Evolutionary conservation across 2,113 vertebrate genomes (phyloP).

Genomic region (Strix uralensis): DNA sequence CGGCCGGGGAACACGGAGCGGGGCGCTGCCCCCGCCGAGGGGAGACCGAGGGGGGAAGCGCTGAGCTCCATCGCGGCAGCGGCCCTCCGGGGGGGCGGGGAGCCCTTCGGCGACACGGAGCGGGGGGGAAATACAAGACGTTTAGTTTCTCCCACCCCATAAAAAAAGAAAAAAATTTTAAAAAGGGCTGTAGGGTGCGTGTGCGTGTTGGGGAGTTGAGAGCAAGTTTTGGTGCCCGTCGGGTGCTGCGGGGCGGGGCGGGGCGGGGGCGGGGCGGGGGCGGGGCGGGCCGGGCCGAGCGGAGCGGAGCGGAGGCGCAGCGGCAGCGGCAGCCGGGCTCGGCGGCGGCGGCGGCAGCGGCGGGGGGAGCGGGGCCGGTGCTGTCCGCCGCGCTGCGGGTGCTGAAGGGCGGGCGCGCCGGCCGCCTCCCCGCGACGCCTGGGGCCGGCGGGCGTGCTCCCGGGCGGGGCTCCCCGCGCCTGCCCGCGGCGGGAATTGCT

Average conservation of each 20-base stretch:
- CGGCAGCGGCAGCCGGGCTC: constrained; percentile 30
- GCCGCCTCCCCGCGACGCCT: constrained; percentile 14
- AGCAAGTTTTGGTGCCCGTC: background rate
- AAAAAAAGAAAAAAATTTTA: background rate
- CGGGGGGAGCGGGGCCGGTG: constrained; percentile 27
- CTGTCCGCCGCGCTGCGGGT: constrained; percentile 60
- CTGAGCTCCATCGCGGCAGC: background rate
- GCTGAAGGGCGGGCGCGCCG: constrained; percentile 38
- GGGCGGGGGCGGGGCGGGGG: background rate
- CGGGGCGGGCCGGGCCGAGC: constrained; percentile 14
- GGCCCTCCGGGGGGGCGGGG: background rate
- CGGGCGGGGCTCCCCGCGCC: background rate
- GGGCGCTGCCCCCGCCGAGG: background rate
- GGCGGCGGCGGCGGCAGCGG: constrained; percentile 6
- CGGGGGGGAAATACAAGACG: accelerated
- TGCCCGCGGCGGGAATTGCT: background rate
- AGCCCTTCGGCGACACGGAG: background rate
- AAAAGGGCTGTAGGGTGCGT: background rate
- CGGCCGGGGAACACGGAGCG: background rate
- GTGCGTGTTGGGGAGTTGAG: no score
- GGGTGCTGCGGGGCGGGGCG: background rate
- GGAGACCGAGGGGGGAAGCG: accelerated
- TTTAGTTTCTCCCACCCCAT: accelerated
- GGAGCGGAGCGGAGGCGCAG: background rate
- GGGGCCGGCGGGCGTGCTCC: background rate